Base-by-base conservation (phyloP, 2,113 vertebrate genomes). In the Todiramphus chloris region DNA sequence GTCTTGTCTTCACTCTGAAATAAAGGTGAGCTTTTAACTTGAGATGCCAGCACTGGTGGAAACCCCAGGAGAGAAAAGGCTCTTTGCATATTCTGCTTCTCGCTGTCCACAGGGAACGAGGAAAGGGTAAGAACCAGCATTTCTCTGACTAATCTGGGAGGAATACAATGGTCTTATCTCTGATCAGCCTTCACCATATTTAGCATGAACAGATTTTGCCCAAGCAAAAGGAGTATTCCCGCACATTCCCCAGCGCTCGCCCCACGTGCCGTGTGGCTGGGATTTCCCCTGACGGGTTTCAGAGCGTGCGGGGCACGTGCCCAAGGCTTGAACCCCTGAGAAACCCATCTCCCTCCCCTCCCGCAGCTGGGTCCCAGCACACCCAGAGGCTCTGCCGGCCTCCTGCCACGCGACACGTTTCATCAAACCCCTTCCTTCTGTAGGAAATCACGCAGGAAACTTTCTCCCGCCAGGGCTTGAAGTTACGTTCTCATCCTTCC, bases 351-450 rank as follows among this genome's bases (percentile, higher is more conserved):
- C 39, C 68, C 31, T 63, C 33, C 44, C 15, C 15, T 5, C 48
- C 16, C 8, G 0, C 3, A 10, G 8, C 27, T 4, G 2, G 33
- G 69, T 58, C 55, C 51, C 67, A 46, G 55, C 67, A 24, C 0
- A 0, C 18, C 12, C 53, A 56, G 66, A 13, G 2, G 1, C 31
- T 4, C 12, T 0, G 0, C 25, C 46, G 68, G 20, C 30, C 58
- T 35, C 0, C 0, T 20, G 33, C 41, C 46, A 27, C 1, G 4
- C 39, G 11, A 56, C 0, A 1, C 12, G 4, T 37, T 74, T 77
- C 39, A 18, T 28, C 64, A 37, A 74, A 69, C 75, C 62, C 62
- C 2, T 1, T 16, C 15, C 48, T 20, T 18, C 11, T 5, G 3
- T 44, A 53, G 24, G 50, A 68, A 90, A 82, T 7, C 1, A 33